These are phyloP conservation scores for Chironex yamaguchii DNA, from an alignment of 30 jellyfish, hydroid and myxozoan genomes.

Conservation along the genomic window DNA sequence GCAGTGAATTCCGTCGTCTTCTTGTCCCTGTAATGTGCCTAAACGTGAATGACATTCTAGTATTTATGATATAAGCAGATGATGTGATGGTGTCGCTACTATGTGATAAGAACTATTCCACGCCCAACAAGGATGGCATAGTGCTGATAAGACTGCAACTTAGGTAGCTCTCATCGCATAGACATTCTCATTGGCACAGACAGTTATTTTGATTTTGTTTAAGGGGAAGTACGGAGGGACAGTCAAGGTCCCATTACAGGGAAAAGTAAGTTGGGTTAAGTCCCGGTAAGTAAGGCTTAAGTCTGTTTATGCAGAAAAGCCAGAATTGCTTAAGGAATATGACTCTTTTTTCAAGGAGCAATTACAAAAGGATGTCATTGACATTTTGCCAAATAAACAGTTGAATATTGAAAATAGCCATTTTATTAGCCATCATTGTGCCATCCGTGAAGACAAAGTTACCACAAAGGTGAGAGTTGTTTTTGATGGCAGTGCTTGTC, in stretches of 20 bases:
- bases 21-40: no score
- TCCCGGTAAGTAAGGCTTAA: no score
- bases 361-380: background rate
- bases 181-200: conserved; percentile 26
- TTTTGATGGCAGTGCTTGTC: conserved; percentile 10
- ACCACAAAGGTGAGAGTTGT: conserved; percentile 1
- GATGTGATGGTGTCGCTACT: no score
- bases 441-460: conserved; percentile 1
- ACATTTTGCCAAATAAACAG: background rate
- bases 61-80: no score
- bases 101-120: no score
- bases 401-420: background rate
- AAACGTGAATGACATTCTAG: no score
- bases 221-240: no score
- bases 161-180: background rate
- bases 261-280: no score
- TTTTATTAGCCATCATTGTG: conserved; percentile 7
- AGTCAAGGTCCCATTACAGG: no score
- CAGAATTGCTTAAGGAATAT: conserved; percentile 32
- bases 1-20: no score
- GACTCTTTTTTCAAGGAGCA: conserved; percentile 23
- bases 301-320: no score
- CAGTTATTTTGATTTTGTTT: background rate
- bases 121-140: conserved; percentile 3
- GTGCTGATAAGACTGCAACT: conserved; percentile 23